Evolutionary conservation across 2,888 invertebrate species (phyloP), one percentile per base, ranked within the genome.

Genomic region (Lathronympha strigana): DNA sequence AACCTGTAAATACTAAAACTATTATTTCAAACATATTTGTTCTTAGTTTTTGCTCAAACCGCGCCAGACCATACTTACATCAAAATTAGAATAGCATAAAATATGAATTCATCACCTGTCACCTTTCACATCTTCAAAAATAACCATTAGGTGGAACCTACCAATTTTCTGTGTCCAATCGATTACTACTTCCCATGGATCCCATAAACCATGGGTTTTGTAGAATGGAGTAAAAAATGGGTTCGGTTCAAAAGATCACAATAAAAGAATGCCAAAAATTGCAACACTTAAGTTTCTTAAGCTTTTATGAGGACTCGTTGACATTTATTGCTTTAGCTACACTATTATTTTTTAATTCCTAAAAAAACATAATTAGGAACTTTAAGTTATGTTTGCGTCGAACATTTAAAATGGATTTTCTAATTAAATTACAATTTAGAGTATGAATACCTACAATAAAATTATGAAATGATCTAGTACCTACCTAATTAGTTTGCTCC

Each of bases 101-200:
- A 57, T 57, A 31, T 31, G 31, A 25, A 54, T 9, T 45, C 45
- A 40, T 23, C 38, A 15, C 28, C 57, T 57, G 28, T 45, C 43
- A 45, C 31, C n/a, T 43, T 43, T n/a, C 6, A 25, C 4, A 28
- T 55, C 23, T 43, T 28, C 40, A 57, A 57, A 28, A 43, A 57
- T 31, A n/a, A 3, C 43, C 40, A 19, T 40, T 40, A 55, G 25
- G 40, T 40, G 25, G 15, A 19, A 40, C 55, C 17, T 45, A 25
- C 33, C 51, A 58, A 58, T 64, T 64, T 64, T 64, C 64, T 49
- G 36, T 53, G 45, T 36, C 64, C 43, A 64, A 64, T 64, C 58
- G 51, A 31, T 64, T 64, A 17, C n/a, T 6, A 5, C 40, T 31
- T 49, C 54, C 54, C 62, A 49, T 49, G 54, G 62, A 62, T 38